Conservation (phyloP, 2,888 invertebrate species). For the Heliconius sara region DNA sequence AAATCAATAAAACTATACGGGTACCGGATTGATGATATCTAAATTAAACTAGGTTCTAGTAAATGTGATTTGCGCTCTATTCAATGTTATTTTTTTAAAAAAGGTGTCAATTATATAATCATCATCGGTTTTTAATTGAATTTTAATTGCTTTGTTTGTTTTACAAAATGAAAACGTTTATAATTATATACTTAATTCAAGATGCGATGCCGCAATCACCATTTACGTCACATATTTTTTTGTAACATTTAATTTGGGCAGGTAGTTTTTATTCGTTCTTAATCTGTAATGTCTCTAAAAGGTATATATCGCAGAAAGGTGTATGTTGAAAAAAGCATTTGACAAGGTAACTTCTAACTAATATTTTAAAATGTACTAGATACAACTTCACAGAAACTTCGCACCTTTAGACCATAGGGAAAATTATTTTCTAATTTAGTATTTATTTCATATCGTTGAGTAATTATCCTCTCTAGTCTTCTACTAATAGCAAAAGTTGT, state of each 20-base stretch:
- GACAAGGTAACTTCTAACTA: not conserved
- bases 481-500: constrained; percentile 9
- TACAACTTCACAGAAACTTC: no score
- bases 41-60: not conserved
- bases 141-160: constrained; percentile 2
- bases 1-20: no score
- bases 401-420: constrained; percentile 2
- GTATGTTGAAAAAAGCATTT: not conserved
- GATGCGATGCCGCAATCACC: not conserved
- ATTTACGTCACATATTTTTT: not conserved
- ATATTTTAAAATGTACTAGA: not conserved
- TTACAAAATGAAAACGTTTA: not conserved
- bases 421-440: constrained; percentile 32
- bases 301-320: not conserved
- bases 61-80: not conserved
- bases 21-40: no score
- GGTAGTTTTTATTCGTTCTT: not conserved
- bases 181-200: not conserved
- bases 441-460: constrained; percentile 15
- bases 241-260: not conserved
- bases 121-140: not conserved
- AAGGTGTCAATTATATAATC: not conserved
- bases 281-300: not conserved
- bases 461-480: not conserved
- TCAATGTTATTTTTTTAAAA: not conserved